Evolutionary conservation across 2,113 vertebrate genomes (phyloP), one percentile per base, ranked within the genome.

Genomic region (Calyptommatus sinebrachiatus): DNA sequence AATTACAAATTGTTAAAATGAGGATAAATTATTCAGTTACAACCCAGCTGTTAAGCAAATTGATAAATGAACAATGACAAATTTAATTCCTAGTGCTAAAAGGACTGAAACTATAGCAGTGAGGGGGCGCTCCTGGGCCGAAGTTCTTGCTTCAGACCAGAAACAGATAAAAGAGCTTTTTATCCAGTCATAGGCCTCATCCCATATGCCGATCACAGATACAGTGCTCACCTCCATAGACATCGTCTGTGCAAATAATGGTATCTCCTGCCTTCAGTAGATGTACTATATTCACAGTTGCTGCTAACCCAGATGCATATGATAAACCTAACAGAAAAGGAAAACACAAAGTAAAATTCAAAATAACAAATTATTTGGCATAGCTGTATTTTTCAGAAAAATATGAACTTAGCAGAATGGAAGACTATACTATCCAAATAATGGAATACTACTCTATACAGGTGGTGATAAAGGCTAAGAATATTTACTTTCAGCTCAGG

Each of bases 171-270:
- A 14, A 50, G 8, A 14, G 48, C 48, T 50, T 14, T 50, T 14
- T 48, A 10, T 10, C 10, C 46, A 48, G 46, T n/a, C n/a, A n/a
- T n/a, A n/a, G n/a, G n/a, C n/a, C n/a, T n/a, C n/a, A n/a, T n/a
- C n/a, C n/a, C n/a, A n/a, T n/a, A 0, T 41, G 16, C 1, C 14
- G 14, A 57, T 57, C 53, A 14, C 1, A 24, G 1, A 10, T 22
- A 35, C 20, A 76, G 21, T 14, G 76, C 90, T 45, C 91, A 98
- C 98, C 98, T 95, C 96, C 97, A 63, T 99, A 99, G 9, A 99
- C 97, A 62, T 99, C 98, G 81, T 97, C 95, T 94, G 95, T 96
- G 90, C 96, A 98, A 85, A 99, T 72, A 28, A 99, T 88, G 0
- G 94, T 90, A 69, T 99, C 98, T 21, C 97, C 97, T 1, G 93